These are phyloP conservation scores for Rhagoletis zephyria DNA, from an alignment of 1,140 invertebrate genomes.

Conservation along the genomic window DNA sequence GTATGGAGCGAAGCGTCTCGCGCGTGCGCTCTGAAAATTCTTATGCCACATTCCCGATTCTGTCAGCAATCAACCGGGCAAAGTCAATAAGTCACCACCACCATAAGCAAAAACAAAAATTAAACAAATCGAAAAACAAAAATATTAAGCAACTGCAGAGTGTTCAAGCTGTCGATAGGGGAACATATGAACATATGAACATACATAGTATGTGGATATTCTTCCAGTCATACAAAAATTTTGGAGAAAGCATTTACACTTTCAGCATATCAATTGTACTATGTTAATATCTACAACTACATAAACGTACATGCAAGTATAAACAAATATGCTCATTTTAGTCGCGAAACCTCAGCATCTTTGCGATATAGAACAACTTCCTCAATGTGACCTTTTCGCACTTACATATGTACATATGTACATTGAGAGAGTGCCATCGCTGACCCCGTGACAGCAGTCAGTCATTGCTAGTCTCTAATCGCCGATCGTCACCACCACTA, in stretches of 20 bases:
- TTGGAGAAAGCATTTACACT: conserved; percentile 27
- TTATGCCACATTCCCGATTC: not conserved
- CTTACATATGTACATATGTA: no score
- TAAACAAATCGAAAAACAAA: not conserved
- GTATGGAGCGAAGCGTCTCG: not conserved
- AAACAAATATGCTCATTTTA: not conserved
- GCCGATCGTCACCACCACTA: conserved; percentile 15
- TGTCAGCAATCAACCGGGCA: not conserved
- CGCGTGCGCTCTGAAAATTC: conserved; percentile 9
- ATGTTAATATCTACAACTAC: not conserved
- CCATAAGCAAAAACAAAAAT: not conserved
- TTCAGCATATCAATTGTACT: not conserved
- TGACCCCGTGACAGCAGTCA: not conserved
- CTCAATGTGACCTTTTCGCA: conserved; percentile 43
- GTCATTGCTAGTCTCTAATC: conserved; percentile 6
- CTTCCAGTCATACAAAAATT: not conserved
- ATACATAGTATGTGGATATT: not conserved
- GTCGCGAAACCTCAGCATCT: not conserved
- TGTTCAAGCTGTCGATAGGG: not conserved
- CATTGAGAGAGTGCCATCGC: not conserved
- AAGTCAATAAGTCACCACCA: conserved; percentile 40
- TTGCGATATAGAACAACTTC: conserved; percentile 24
- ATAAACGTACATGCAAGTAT: not conserved
- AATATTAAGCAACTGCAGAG: not conserved
- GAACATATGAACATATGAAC: not conserved